Conservation (phyloP, 2,888 invertebrate genomes). For the Pycnomerus fuliginosus region DNA sequence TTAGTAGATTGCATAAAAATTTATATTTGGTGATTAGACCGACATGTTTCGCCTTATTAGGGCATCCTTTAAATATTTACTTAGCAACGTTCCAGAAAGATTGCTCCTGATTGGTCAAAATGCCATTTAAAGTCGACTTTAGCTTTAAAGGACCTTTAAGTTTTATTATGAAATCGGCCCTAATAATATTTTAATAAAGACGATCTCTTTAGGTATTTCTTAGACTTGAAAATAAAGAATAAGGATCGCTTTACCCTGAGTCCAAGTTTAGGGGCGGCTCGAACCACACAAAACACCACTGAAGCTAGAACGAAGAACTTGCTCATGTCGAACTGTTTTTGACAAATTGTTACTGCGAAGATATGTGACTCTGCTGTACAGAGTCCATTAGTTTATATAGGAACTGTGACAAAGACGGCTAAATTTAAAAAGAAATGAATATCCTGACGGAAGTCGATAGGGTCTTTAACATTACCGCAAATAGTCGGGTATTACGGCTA, state of each 20-base stretch:
- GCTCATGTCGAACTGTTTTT: constrained; percentile 23
- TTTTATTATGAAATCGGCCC: background rate
- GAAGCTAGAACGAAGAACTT: constrained; percentile 33
- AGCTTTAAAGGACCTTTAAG: no score
- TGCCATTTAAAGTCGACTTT: no score
- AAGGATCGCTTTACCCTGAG: no score
- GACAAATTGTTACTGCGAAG: no score
- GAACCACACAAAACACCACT: constrained; percentile 40
- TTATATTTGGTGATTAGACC: no score
- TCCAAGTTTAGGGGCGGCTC: constrained; percentile 45
- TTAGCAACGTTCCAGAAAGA: no score
- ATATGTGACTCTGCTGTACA: constrained; percentile 35
- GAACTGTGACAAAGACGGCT: constrained; percentile 26
- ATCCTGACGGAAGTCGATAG: constrained; percentile 28
- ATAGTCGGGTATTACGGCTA: constrained; percentile 17
- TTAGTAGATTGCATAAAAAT: no score
- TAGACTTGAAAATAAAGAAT: no score
- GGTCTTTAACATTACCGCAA: constrained; percentile 23
- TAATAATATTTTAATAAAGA: background rate
- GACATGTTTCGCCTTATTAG: no score
- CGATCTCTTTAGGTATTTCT: no score
- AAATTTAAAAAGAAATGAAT: constrained; percentile 23
- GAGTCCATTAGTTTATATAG: constrained; percentile 39
- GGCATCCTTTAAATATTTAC: no score
- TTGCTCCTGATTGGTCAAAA: no score